phyloP scores from a whole-genome alignment of 2,113 vertebrate genomes.

The Forbesichthys papilliferus region DNA sequence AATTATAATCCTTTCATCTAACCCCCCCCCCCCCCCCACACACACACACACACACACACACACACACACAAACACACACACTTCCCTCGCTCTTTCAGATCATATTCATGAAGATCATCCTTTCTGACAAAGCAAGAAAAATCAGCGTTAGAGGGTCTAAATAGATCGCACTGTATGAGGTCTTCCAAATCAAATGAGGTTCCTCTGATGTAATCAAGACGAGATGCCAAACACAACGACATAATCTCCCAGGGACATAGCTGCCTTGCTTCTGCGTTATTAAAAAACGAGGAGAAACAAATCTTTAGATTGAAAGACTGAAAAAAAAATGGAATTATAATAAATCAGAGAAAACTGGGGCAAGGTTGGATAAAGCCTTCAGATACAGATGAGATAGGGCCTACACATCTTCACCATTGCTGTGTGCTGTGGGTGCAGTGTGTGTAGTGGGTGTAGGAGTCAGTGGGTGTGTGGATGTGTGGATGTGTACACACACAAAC shows the following conservation, averaged over 20 bases:
- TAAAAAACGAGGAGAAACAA: conserved; percentile 75
- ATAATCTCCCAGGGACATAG: conserved; percentile 71
- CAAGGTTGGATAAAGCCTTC: conserved; percentile 76
- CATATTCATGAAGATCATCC: conserved; percentile 77
- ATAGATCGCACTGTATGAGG: conserved; percentile 44
- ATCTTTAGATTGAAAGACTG: conserved; percentile 78
- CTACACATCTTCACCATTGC: conserved; percentile 67
- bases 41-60: too few relatives aligned
- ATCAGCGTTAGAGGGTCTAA: conserved; percentile 57
- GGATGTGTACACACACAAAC: background rate
- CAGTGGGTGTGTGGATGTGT: too few relatives aligned
- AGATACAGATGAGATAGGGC: conserved; percentile 59
- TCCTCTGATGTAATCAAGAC: conserved; percentile 76
- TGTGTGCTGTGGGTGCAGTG: too few relatives aligned
- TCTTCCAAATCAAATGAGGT: conserved; percentile 75
- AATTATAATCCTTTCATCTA: too few relatives aligned
- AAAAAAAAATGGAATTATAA: conserved; percentile 76
- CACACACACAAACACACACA: too few relatives aligned
- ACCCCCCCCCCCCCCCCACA: too few relatives aligned
- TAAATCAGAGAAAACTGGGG: conserved; percentile 69
- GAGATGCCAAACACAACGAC: conserved; percentile 66
- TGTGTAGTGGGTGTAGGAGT: too few relatives aligned
- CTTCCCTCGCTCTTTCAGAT: conserved; percentile 64
- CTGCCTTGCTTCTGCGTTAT: conserved; percentile 63
- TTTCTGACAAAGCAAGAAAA: conserved; percentile 68